Base-by-base conservation (phyloP, 1,140 invertebrate genomes). In the Platyscapa corneri region DNA sequence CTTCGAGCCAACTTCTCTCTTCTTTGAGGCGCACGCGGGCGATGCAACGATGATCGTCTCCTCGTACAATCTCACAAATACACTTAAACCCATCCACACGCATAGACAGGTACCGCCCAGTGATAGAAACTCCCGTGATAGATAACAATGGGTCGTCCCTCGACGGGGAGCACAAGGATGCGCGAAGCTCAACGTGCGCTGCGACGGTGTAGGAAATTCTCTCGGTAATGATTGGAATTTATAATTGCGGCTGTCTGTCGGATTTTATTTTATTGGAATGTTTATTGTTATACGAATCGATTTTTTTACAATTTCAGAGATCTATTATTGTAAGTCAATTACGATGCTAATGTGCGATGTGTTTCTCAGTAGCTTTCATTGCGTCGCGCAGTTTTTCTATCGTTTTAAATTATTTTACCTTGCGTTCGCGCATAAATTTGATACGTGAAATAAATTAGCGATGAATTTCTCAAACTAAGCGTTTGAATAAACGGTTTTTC, bases 201-300 rank as follows among this genome's bases (percentile, higher is more conserved):
- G 49, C n/a, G 77, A 46, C 39, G 42, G 2, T 30, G 79, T 10
- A 37, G n/a, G 42, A 81, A 67, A 70, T 81, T 49, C 64, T 46
- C 70, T 81, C 39, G 64, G 8, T 34, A 34, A 65, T 64, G 6
- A 65, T 79, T 42, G 18, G 77, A 79, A 79, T 79, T 79, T 56
- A 34, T 79, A 79, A 79, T 79, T 79, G 56, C 56, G 10, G 34
- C 20, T 65, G 23, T 46, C 23, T 30, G n/a, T n/a, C 20, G 42
- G 8, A 30, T 8, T 32, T 8, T n/a, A n/a, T n/a, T 75, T 74
- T 46, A 39, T 37, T 46, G 39, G 39, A 49, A 75, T 49, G 39
- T 46, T 75, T 46, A 75, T 75, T 75, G 42, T 75, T 75, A 14
- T 6, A 27, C n/a, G 14, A 27, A 16, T 75, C 0, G 3, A 23